A percentile compares a stretch with the other conserved stretches of the same genome.
Evolutionary conservation across 1,140 invertebrate species (phyloP).

Genomic region (Drosophila obscura): DNA sequence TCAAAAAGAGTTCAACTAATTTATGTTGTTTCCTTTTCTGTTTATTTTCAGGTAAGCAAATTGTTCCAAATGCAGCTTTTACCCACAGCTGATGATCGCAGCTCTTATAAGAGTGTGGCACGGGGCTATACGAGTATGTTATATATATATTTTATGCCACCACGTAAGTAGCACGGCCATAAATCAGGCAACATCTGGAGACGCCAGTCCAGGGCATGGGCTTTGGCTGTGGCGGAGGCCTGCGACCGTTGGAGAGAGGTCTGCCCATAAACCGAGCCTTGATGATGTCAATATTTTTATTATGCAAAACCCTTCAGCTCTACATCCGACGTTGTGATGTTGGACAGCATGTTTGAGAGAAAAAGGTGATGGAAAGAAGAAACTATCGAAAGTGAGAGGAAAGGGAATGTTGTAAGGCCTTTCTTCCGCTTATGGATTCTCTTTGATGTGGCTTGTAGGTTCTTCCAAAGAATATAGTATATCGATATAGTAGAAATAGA

Average conservation of each 20-base stretch:
- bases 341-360: slow-evolving; percentile 15
- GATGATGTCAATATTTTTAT: slow-evolving; percentile 70
- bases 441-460: not conserved
- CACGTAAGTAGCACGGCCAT: slow-evolving; percentile 74
- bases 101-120: slow-evolving; percentile 10
- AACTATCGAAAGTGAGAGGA: slow-evolving; percentile 18
- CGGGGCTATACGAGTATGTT: not conserved
- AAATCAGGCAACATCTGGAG: slow-evolving; percentile 65
- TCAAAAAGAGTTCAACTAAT: slow-evolving; percentile 43
- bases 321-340: slow-evolving; percentile 1
- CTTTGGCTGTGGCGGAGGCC: not conserved
- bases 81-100: slow-evolving; percentile 57
- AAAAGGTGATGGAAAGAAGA: not conserved
- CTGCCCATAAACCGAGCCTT: slow-evolving; percentile 10
- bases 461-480: not conserved
- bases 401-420: not conserved
- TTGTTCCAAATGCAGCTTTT: slow-evolving; percentile 56
- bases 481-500: too few relatives aligned
- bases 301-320: slow-evolving; percentile 55
- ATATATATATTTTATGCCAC: slow-evolving; percentile 49
- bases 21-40: slow-evolving; percentile 13
- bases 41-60: slow-evolving; percentile 66
- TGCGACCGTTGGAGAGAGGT: slow-evolving; percentile 9
- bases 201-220: not conserved
- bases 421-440: too few relatives aligned